Evolutionary conservation across 2,888 invertebrate species (phyloP).

Genomic region (Rutpela maculata): DNA sequence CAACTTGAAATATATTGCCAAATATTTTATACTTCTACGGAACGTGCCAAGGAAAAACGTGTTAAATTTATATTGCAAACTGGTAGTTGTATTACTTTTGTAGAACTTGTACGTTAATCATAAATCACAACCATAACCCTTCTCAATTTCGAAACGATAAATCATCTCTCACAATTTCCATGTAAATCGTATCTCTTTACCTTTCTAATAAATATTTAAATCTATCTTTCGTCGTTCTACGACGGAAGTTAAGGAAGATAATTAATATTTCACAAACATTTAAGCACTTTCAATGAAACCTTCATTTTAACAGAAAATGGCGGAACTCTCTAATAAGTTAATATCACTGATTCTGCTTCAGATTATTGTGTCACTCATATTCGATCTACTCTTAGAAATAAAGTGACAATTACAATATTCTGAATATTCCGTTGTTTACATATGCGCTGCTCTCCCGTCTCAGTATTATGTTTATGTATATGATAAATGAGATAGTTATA

Average conservation of each 20-base stretch:
- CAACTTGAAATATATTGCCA: conserved; percentile 15
- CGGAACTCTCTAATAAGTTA: not conserved
- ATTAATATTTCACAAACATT: conserved; percentile 26
- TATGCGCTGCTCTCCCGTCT: no score
- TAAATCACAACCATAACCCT: conserved; percentile 27
- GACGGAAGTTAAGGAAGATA: conserved; percentile 14
- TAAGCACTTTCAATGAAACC: conserved; percentile 1
- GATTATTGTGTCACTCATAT: not conserved
- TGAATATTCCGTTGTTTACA: not conserved
- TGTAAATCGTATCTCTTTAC: conserved; percentile 11
- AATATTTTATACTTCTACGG: conserved; percentile 19
- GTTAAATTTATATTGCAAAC: conserved; percentile 32
- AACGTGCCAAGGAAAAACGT: conserved; percentile 15
- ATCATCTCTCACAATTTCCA: conserved; percentile 20
- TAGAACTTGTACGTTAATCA: conserved; percentile 29
- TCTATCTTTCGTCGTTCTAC: conserved; percentile 9
- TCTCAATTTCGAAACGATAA: conserved; percentile 22
- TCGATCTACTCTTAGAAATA: not conserved
- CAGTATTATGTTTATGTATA: no score
- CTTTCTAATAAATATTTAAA: conserved; percentile 22
- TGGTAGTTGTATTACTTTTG: conserved; percentile 22
- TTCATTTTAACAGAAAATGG: conserved; percentile 9
- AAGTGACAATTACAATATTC: not conserved
- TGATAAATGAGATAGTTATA: no score
- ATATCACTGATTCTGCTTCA: not conserved